phyloP scores from a whole-genome alignment of 2,113 vertebrate genomes.

The Geococcyx californianus region DNA sequence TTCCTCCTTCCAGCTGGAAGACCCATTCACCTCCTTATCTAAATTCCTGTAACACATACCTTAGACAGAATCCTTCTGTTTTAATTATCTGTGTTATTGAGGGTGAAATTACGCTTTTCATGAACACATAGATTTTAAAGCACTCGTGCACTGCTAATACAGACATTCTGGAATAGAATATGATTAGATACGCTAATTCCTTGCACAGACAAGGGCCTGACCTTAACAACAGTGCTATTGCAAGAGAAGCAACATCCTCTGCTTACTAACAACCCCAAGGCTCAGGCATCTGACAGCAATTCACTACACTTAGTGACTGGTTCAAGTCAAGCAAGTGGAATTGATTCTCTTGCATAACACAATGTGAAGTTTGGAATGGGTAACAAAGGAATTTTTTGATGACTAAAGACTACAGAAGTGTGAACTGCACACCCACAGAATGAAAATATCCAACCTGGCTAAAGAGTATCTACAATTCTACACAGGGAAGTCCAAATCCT shows the following conservation, averaged over 20 bases:
- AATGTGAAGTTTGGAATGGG: background rate
- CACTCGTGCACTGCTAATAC: background rate
- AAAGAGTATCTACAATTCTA: fast-evolving
- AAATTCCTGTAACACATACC: no score
- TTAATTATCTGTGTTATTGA: background rate
- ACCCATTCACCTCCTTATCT: background rate
- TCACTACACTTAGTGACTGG: fast-evolving
- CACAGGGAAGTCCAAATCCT: background rate
- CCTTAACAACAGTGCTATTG: background rate
- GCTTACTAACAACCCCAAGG: background rate
- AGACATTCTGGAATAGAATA: background rate
- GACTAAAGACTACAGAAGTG: background rate
- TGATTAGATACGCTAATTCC: background rate
- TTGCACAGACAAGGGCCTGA: background rate
- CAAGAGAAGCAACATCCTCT: background rate
- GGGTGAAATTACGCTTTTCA: background rate
- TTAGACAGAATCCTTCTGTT: background rate
- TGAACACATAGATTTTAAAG: background rate
- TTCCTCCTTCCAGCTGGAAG: background rate
- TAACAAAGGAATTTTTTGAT: background rate
- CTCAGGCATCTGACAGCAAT: fast-evolving
- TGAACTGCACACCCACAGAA: background rate
- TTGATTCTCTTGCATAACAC: background rate
- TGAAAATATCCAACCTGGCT: background rate
- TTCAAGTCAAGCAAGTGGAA: background rate